A percentile compares a stretch with the other conserved stretches of the same genome.
These are phyloP conservation scores for Muntiacus reevesi DNA, from an alignment of 2,113 vertebrate genomes.

Conservation along the genomic window DNA sequence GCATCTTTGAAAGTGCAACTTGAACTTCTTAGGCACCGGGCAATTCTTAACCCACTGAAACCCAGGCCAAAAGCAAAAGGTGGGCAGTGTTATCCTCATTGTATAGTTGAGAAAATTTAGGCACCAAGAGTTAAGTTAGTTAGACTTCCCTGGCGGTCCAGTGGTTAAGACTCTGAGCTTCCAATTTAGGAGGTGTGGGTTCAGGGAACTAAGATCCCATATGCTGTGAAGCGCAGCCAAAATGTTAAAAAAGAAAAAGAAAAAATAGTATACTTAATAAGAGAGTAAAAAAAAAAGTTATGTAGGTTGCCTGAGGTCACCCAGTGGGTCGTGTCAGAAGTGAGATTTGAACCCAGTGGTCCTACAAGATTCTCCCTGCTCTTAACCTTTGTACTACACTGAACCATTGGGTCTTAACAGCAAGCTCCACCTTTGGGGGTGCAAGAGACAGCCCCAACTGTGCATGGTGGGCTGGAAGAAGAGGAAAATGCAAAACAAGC, in stretches of 20 bases:
- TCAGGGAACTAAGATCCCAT: neutral
- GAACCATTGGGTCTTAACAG: neutral
- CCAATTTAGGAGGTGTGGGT: neutral
- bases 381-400: too few species aligned
- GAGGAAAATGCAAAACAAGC: neutral
- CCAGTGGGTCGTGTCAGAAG: accelerated
- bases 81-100: neutral
- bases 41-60: neutral
- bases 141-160: neutral
- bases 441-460: neutral
- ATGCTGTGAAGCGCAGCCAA: neutral
- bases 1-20: neutral
- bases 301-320: neutral
- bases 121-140: neutral
- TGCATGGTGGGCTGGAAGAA: neutral
- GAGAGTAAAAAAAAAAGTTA: neutral
- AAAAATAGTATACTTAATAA: neutral
- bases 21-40: neutral
- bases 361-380: neutral
- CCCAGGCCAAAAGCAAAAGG: too few species aligned
- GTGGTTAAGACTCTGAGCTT: neutral
- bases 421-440: neutral
- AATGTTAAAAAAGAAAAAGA: neutral
- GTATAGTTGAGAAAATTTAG: neutral
- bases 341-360: neutral